A percentile compares a stretch with the other conserved stretches of the same genome.
Evolutionary conservation across 2,797 vertebrate species (phyloP).

Genomic region (Acrossocheilus wenchowensis): DNA sequence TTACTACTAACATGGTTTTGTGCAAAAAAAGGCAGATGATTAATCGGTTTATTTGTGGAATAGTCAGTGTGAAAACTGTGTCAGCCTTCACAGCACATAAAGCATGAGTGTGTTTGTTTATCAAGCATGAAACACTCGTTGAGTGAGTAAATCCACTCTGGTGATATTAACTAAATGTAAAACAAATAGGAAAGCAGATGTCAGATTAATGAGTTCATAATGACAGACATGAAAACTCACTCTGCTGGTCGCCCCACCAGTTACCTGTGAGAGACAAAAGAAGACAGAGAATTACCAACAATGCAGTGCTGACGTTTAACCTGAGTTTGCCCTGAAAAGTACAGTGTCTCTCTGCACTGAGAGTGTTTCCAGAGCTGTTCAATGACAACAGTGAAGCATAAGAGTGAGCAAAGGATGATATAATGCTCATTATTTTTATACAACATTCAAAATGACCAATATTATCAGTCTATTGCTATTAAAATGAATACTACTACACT

Average conservation of each 20-base stretch:
- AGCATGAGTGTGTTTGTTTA: neutral
- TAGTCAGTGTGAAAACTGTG: neutral
- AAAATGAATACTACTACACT: neutral
- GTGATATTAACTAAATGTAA: neutral
- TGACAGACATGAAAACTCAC: slow-evolving; percentile 81
- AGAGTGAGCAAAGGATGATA: neutral
- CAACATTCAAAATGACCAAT: neutral
- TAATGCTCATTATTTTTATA: neutral
- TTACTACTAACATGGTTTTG: neutral
- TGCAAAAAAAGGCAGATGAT: neutral
- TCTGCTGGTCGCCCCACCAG: slow-evolving; percentile 98
- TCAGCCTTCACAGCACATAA: neutral
- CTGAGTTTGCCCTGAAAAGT: neutral
- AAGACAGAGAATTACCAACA: slow-evolving; percentile 15
- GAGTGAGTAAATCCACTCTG: neutral
- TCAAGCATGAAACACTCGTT: neutral
- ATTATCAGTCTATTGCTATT: neutral
- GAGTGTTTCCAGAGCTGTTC: neutral
- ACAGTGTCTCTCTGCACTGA: neutral
- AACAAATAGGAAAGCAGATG: neutral
- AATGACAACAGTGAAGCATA: neutral
- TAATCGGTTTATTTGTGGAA: neutral
- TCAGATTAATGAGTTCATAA: neutral
- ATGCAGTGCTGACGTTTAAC: neutral
- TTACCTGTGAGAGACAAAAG: slow-evolving; percentile 84